Base-by-base conservation (phyloP, 2,113 vertebrate genomes). In the Rhegmatorhina hoffmannsi region DNA sequence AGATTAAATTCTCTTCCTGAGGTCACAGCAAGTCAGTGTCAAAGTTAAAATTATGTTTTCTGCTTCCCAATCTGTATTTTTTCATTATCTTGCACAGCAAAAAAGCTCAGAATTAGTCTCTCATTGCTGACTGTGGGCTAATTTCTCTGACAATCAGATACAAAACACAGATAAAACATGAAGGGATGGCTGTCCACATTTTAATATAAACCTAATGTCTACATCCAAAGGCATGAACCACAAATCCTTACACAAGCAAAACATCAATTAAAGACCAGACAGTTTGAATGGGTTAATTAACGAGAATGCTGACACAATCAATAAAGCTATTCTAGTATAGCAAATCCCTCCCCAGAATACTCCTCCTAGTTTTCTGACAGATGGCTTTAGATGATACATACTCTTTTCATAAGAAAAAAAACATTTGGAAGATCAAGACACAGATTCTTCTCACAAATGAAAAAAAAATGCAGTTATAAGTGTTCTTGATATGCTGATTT, bases 271-370 rank as follows among this genome's bases (percentile, higher is more conserved):
- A 85, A 94, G 34, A 85, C 72, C 50, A 91, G 82, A 80, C 88
- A 90, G 55, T 84, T 74, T 84, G 87, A 88, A 93, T 78, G 44
- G 52, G 72, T 92, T 96, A 96, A 94, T 93, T 94, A 95, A 86
- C 67, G 94, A 63, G 83, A 90, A 94, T 24, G 68, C 79, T 90
- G 92, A 94, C 79, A 95, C 63, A 95, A 87, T 96, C 88, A 92
- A 95, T 92, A 95, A 93, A 89, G 77, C 76, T 72, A 55, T 78
- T 88, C 44, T 47, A 93, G 47, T 67, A 92, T 94, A 88, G 63
- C 52, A 26, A 90, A 81, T 56, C 44, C 29, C 13, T 10, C 15
- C 63, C 15, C 52, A 81, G 66, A 95, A 92, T 55, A 79, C 34
- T 62, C 3, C 40, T 82, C 26, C 58, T 75, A 16, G 52, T 95